Evolutionary conservation across 2,797 vertebrate genomes (phyloP), one percentile per base, ranked within the genome.

Genomic region (Neosilurus hyrtlii): DNA sequence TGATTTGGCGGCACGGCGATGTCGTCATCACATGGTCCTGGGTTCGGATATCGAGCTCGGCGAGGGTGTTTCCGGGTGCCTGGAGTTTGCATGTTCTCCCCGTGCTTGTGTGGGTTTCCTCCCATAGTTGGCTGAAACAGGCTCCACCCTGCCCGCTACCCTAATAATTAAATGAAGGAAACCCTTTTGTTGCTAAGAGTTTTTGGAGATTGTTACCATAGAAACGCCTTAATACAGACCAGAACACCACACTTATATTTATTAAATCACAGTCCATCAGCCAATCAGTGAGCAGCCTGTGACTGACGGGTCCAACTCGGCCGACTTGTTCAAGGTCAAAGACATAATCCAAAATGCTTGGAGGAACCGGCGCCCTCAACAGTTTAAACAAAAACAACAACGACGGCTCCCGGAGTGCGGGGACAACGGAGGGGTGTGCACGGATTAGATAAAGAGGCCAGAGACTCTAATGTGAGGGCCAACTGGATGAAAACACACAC

Each of bases 271-370:
- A 35, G 30, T 67, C 3, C 16, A 67, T 37, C 18, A 67, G 18
- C 65, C 35, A 20, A 20, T 37, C 65, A 67, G 16, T 9, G 26
- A 16, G 15, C 65, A 35, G 18, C 1, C 15, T 30, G 8, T 30
- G 65, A 66, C 16, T 66, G 61, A 63, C n/a, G 11, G 61, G n/a
- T 73, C 51, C 20, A 22, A 12, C 10, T 43, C 15, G 10, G 18
- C 9, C 10, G 16, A 26, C 24, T 56, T 54, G 52, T 54, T 92
- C 88, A 91, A 93, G 93, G 92, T 93, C 92, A 92, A 90, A 90
- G 89, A 89, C 85, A 82, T 87, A 89, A 91, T 90, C 88, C 87
- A 86, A 35, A 70, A 79, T 35, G 62, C 93, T 92, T 91, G 90
- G 92, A 88, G 79, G 76, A 71, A 74, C 80, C 86, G 78, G 73